These are phyloP conservation scores for Spicauda simplicius DNA, from an alignment of 2,888 invertebrate species.

Conservation along the genomic window DNA sequence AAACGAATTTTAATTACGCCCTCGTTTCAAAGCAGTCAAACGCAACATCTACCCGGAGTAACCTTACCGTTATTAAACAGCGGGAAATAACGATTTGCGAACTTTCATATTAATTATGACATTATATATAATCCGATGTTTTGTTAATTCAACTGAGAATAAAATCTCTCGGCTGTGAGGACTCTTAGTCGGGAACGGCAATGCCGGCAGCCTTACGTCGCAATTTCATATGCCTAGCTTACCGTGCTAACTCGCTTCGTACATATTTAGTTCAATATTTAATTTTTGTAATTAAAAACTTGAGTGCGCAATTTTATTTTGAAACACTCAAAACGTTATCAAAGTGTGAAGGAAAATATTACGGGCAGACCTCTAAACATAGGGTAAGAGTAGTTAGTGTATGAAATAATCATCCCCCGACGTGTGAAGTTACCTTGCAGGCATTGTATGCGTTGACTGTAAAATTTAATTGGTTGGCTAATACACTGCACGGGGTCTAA, in stretches of 20 bases:
- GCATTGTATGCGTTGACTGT: conserved; percentile 68
- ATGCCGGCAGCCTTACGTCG: conserved; percentile 79
- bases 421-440: conserved; percentile 61
- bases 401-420: conserved; percentile 50
- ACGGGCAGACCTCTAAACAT: conserved; percentile 50
- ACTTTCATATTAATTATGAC: conserved; percentile 43
- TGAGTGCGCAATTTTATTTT: conserved; percentile 58
- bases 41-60: conserved; percentile 34
- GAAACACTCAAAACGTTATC: conserved; percentile 57
- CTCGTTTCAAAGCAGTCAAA: conserved; percentile 37
- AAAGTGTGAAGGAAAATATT: conserved; percentile 58
- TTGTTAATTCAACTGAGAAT: conserved; percentile 67
- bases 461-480: conserved; percentile 83
- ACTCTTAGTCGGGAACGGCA: conserved; percentile 73
- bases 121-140: conserved; percentile 45
- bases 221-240: conserved; percentile 81
- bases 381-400: conserved; percentile 52
- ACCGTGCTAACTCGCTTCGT: conserved; percentile 64
- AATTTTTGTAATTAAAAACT: conserved; percentile 67
- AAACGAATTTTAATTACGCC: conserved; percentile 37
- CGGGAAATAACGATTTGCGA: conserved; percentile 37
- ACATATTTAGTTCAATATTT: conserved; percentile 69
- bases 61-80: conserved; percentile 35
- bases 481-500: conserved; percentile 77
- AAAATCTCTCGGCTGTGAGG: conserved; percentile 72